A percentile compares a stretch with the other conserved stretches of the same genome.
Evolutionary conservation across 1,140 invertebrate species (phyloP).

Genomic region (Zaprionus tsacasi): DNA sequence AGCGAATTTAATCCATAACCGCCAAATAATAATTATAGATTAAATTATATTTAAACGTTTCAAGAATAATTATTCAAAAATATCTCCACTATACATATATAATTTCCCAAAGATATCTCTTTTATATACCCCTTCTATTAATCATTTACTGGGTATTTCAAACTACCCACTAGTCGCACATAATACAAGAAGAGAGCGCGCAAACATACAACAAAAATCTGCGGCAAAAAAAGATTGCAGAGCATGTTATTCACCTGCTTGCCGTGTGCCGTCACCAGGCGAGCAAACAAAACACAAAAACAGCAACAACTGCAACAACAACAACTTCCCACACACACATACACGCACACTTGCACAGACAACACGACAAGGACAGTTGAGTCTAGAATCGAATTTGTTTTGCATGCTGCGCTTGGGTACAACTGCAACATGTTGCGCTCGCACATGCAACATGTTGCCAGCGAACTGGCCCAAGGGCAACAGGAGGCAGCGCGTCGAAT

Average conservation of each 20-base stretch:
- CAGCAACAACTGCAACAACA: conserved; percentile 22
- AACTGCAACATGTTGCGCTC: conserved; percentile 52
- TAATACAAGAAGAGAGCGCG: not conserved
- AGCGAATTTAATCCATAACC: no score
- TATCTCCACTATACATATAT: no score
- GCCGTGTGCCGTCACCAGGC: conserved; percentile 27
- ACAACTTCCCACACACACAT: conserved; percentile 41
- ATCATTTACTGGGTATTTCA: conserved; percentile 11
- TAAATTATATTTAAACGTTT: no score
- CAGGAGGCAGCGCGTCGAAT: conserved; percentile 37
- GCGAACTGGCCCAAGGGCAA: conserved; percentile 35
- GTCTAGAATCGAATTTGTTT: conserved; percentile 32
- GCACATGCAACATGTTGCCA: conserved; percentile 29
- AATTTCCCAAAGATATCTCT: no score
- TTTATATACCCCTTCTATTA: no score
- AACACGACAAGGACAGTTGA: conserved; percentile 49
- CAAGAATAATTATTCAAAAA: no score
- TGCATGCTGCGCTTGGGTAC: conserved; percentile 39
- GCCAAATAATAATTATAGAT: no score
- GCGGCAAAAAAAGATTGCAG: conserved; percentile 17
- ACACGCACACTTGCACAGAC: conserved; percentile 4
- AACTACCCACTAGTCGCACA: conserved; percentile 3
- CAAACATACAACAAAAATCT: conserved; percentile 7
- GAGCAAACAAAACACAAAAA: conserved; percentile 46
- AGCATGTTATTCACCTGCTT: conserved; percentile 43